A percentile compares a stretch with the other conserved stretches of the same genome.
Conservation (phyloP, 2,113 vertebrate species). For the Podarcis raffonei region DNA sequence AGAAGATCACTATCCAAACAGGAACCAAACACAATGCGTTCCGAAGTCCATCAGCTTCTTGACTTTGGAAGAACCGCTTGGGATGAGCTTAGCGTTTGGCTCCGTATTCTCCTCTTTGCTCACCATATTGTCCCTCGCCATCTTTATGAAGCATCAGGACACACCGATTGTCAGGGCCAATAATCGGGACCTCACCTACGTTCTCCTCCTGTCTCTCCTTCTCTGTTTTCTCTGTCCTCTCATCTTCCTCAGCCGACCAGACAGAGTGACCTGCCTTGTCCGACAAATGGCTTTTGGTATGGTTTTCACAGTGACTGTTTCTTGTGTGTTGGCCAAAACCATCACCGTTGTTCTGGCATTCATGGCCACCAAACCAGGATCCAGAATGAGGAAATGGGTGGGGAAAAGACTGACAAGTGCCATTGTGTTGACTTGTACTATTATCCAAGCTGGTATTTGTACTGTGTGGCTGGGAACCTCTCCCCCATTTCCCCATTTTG, state of each 20-base stretch:
- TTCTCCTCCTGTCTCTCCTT: slow-evolving; percentile 28
- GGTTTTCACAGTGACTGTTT: slow-evolving; percentile 32
- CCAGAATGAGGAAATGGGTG: slow-evolving; percentile 23
- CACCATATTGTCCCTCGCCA: slow-evolving; percentile 2
- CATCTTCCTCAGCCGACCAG: slow-evolving; percentile 21
- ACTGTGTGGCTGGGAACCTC: slow-evolving; percentile 2
- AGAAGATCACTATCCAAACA: slow-evolving; percentile 28
- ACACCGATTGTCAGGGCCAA: slow-evolving; percentile 47
- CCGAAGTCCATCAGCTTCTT: slow-evolving; percentile 26
- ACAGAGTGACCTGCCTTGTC: slow-evolving; percentile 19
- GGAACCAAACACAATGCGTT: slow-evolving; percentile 7
- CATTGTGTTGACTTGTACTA: slow-evolving; percentile 8
- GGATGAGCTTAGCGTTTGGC: slow-evolving; percentile 1
- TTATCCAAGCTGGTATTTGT: slow-evolving; percentile 15
- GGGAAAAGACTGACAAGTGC: not conserved
- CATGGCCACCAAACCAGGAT: slow-evolving; percentile 31
- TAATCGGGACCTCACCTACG: slow-evolving; percentile 30
- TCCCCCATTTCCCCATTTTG: slow-evolving; percentile 4
- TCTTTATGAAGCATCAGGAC: slow-evolving; percentile 31
- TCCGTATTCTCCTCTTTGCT: slow-evolving; percentile 1
- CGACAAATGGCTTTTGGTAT: slow-evolving; percentile 32
- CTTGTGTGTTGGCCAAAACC: slow-evolving; percentile 47
- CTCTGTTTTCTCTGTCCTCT: slow-evolving; percentile 38
- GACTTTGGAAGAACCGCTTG: slow-evolving; percentile 24
- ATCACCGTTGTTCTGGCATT: slow-evolving; percentile 38